These are phyloP conservation scores for Exephanes ischioxanthus DNA, from an alignment of 2,888 invertebrate species.

Conservation along the genomic window DNA sequence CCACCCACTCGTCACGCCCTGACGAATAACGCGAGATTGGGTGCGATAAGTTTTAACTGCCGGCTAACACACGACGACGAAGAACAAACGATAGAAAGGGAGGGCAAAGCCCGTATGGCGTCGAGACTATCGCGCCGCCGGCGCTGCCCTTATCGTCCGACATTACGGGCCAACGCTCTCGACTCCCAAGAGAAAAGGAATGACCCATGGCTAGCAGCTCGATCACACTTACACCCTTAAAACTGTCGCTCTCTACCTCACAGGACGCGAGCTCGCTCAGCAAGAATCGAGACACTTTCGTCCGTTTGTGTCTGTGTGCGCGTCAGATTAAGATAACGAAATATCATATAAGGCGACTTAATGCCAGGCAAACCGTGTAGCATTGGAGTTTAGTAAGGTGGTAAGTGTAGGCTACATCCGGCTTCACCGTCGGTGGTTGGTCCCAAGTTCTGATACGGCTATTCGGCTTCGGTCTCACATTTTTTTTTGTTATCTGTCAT, in stretches of 20 bases:
- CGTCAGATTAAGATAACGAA: conserved; percentile 72
- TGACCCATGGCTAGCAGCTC: conserved; percentile 57
- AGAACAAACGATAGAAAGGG: conserved; percentile 40
- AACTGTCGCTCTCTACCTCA: not conserved
- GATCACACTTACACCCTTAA: conserved; percentile 41
- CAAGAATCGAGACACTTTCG: conserved; percentile 69
- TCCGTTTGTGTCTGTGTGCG: conserved; percentile 51
- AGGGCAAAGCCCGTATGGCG: conserved; percentile 53
- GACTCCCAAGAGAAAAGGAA: conserved; percentile 70
- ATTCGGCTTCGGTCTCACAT: not conserved
- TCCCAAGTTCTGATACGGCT: not conserved
- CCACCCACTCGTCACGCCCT: conserved; percentile 77
- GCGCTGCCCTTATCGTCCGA: conserved; percentile 74
- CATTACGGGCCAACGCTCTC: conserved; percentile 71
- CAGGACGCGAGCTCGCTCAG: conserved; percentile 53
- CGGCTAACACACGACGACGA: conserved; percentile 71
- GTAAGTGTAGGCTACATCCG: not conserved
- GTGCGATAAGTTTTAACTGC: conserved; percentile 76
- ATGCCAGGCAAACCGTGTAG: conserved; percentile 13
- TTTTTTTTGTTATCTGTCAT: not conserved
- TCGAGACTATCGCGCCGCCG: conserved; percentile 67
- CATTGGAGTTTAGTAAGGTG: not conserved
- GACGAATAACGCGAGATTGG: conserved; percentile 76
- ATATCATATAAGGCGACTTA: conserved; percentile 11
- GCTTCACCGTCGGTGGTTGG: not conserved